Base-by-base conservation (phyloP, 2,888 invertebrate genomes). In the Gastrophysa polygoni region DNA sequence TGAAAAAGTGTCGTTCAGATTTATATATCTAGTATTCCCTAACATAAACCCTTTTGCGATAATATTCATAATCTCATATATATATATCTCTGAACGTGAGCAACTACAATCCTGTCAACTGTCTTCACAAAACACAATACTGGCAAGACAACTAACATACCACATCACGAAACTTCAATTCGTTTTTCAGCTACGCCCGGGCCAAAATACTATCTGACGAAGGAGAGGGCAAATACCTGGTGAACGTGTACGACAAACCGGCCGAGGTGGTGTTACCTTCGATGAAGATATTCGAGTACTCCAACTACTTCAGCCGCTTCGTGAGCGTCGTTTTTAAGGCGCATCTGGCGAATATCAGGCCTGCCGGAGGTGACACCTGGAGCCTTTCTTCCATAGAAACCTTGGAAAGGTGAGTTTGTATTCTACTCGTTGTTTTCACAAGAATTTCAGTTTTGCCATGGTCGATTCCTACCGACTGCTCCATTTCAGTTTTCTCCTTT, bases 231-330 rank as follows among this genome's bases (percentile, higher is more conserved):
- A 76, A 78, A 10, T 80, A 78, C 2, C 82, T 82, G 64, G 86
- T 93, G 0, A 88, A 87, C 64, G 83, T 91, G 44, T 84, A 87
- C 14, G 94, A 95, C 73, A 86, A 87, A 66, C 89, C 88, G 0
- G 81, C 82, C 48, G 80, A 83, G 1, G 85, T 87, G 67, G 81
- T 80, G 0, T 82, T 68, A 5, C 47, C 68, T 0, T 6, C 38
- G 7, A 61, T 68, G 3, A 64, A 68, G 14, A 66, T 75, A 6
- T 73, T 57, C 32, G 58, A 67, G 16, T 68, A 66, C 20, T 50
- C 64, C 14, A 51, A 44, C 0, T 78, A 83, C 7, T 89, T 90
- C 65, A 74, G 78, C 6, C 76, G 78, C 0, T 71, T 85, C 0
- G 84, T 85, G 0, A 85, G 87, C 61, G 86, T 87, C 0, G 87